Conservation (phyloP, 1,140 invertebrate species). For the Pogonomyrmex californicus region DNA sequence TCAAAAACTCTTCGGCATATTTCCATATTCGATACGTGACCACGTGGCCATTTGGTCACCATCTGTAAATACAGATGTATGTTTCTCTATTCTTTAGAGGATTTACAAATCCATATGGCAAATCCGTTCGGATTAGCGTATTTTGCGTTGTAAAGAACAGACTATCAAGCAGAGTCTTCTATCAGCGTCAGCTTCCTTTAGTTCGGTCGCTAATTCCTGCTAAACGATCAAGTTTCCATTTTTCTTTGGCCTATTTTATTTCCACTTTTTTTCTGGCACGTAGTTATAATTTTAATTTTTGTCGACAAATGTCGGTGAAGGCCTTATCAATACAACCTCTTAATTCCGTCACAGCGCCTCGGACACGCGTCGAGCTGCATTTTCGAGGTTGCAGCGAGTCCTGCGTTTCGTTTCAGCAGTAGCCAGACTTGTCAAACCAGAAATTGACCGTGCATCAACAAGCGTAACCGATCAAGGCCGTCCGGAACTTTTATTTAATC, state of each 20-base stretch:
- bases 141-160: background rate
- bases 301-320: background rate
- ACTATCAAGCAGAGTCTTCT: background rate
- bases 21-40: background rate
- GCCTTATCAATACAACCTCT: background rate
- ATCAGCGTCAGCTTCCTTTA: background rate
- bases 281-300: slow-evolving; percentile 1
- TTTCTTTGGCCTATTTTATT: background rate
- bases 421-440: slow-evolving; percentile 57
- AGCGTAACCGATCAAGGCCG: slow-evolving; percentile 49
- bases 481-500: slow-evolving; percentile 45
- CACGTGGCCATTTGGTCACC: slow-evolving; percentile 6
- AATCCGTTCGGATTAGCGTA: slow-evolving; percentile 21
- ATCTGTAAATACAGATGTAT: slow-evolving; percentile 34
- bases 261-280: background rate
- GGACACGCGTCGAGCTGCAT: background rate
- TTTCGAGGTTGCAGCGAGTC: slow-evolving; percentile 24
- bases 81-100: background rate
- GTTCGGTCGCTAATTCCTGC: background rate
- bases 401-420: background rate
- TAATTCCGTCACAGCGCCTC: background rate
- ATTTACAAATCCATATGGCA: slow-evolving; percentile 14
- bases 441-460: slow-evolving; percentile 43
- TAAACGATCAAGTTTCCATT: background rate
- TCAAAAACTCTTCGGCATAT: background rate